A percentile compares a stretch with the other conserved stretches of the same genome.
phyloP scores from a whole-genome alignment of 1,140 invertebrate species.

The Leptopilina boulardi region DNA sequence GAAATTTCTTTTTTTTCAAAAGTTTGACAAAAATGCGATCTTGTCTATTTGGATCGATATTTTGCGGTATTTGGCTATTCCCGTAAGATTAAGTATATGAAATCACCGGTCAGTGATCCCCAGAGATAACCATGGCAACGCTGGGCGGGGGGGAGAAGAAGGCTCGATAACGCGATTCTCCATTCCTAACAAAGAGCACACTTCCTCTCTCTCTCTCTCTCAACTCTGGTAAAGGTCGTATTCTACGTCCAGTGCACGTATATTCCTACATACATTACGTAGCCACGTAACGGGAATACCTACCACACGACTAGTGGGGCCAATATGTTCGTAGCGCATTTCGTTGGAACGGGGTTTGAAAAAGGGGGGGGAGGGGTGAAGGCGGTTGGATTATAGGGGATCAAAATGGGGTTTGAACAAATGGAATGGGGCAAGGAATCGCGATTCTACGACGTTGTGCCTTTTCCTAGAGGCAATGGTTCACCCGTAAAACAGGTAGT shows the following conservation, averaged over 20 bases:
- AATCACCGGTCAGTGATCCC: constrained; percentile 27
- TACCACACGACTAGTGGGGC: background rate
- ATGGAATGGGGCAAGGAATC: constrained; percentile 27
- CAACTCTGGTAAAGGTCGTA: background rate
- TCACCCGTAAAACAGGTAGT: constrained; percentile 55
- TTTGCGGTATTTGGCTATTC: background rate
- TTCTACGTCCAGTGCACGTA: constrained; percentile 28
- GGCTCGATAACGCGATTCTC: constrained; percentile 32
- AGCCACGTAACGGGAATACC: constrained; percentile 18
- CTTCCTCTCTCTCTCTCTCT: background rate
- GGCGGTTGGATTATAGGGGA: background rate
- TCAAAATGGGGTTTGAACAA: background rate
- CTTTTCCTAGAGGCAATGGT: constrained; percentile 51
- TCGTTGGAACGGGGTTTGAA: background rate
- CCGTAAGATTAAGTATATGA: constrained; percentile 27
- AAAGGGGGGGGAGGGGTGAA: background rate
- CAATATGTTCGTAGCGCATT: background rate
- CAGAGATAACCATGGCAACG: constrained; percentile 29
- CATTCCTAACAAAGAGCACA: constrained; percentile 28
- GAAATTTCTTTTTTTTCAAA: background rate
- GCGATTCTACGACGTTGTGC: constrained; percentile 7
- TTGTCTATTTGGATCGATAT: background rate
- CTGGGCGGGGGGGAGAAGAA: constrained; percentile 21
- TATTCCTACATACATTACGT: constrained; percentile 27
- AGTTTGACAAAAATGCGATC: background rate